Percentiles rank a stretch among this genome's conserved stretches.
Conservation (phyloP, 1,140 invertebrate species). For the Apocrypta bakeri region DNA sequence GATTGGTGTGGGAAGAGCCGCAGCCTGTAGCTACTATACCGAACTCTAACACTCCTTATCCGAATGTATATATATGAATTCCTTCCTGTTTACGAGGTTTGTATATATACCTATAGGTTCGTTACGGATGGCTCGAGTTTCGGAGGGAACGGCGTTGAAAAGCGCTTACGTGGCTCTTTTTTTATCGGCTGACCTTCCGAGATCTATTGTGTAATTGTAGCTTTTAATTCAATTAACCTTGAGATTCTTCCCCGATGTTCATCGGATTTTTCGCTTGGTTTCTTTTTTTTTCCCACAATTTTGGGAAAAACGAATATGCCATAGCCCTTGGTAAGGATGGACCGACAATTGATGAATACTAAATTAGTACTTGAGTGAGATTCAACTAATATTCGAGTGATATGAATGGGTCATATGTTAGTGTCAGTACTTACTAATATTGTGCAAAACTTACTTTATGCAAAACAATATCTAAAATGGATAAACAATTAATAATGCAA, state of each 20-base stretch:
- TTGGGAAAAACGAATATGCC: too few species aligned
- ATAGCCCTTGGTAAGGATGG: too few species aligned
- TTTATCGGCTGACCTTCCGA: constrained; percentile 2
- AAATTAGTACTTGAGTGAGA: too few species aligned
- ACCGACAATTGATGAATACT: too few species aligned
- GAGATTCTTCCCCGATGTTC: background rate
- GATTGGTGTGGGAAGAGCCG: constrained; percentile 73
- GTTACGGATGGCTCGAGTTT: background rate
- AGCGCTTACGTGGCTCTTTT: background rate
- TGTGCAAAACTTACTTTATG: too few species aligned
- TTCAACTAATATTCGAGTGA: too few species aligned
- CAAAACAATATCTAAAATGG: too few species aligned
- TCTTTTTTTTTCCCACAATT: constrained; percentile 5
- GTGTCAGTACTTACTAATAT: too few species aligned
- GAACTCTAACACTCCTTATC: constrained; percentile 49
- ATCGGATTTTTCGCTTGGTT: background rate
- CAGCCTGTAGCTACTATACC: constrained; percentile 32
- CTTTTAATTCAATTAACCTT: constrained; percentile 29
- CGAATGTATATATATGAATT: constrained; percentile 2
- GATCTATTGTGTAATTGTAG: background rate
- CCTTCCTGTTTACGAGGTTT: constrained; percentile 13
- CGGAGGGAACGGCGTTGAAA: background rate
- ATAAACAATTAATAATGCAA: too few species aligned
- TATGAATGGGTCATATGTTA: too few species aligned
- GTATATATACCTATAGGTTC: background rate